Conservation (phyloP, 2,113 vertebrate species). For the Hemiprocne comata region DNA sequence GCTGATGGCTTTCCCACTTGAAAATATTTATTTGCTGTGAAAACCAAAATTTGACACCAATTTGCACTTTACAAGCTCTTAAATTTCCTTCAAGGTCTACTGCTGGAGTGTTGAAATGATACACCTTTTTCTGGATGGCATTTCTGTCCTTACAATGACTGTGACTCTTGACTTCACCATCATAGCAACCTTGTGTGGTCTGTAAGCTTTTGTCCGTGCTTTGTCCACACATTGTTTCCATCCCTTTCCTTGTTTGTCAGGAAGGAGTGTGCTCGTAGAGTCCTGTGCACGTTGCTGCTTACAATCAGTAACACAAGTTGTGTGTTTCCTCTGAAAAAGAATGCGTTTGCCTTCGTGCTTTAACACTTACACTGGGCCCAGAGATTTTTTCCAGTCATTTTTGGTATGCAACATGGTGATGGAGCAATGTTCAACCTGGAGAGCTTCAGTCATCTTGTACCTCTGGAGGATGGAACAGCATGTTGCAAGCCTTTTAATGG, state of each 20-base stretch:
- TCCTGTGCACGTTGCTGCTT: fast-evolving
- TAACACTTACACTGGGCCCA: not conserved
- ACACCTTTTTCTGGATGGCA: not conserved
- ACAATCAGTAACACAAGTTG: fast-evolving
- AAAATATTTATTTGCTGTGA: not conserved
- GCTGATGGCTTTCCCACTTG: not conserved
- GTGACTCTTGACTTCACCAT: fast-evolving
- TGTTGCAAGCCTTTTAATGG: not conserved
- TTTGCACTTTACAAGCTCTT: not conserved
- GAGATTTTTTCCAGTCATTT: not conserved
- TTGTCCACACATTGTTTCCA: not conserved
- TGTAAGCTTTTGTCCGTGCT: not conserved
- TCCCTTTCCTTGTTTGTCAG: not conserved
- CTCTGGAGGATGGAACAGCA: not conserved
- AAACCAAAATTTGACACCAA: not conserved
- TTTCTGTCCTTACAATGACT: not conserved
- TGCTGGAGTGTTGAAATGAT: not conserved
- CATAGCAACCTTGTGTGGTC: not conserved
- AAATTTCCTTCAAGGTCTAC: not conserved
- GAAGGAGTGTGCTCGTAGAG: fast-evolving
- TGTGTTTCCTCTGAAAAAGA: not conserved
- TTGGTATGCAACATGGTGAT: not conserved
- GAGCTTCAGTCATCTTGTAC: not conserved
- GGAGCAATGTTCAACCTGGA: not conserved
- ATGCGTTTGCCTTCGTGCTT: not conserved